Evolutionary conservation across 37 sponge, comb jelly and placozoan species (phyloP).

Genomic region (Beroe ovata): DNA sequence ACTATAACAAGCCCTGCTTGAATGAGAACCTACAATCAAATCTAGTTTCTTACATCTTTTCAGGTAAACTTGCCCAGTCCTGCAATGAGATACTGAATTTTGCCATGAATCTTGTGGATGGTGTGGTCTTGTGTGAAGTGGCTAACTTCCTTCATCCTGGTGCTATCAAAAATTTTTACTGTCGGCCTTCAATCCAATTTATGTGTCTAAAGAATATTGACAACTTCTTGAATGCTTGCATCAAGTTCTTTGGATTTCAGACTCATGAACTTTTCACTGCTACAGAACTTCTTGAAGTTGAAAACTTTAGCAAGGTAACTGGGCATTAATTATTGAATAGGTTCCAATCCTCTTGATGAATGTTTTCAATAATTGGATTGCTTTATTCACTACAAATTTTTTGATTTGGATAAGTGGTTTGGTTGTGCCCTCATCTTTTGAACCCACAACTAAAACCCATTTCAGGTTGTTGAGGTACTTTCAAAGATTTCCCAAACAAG

Average conservation of each 20-base stretch:
- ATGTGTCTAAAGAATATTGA: conserved; percentile 58
- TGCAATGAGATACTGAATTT: not conserved
- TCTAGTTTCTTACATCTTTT: not conserved
- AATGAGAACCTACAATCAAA: not conserved
- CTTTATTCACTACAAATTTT: too few relatives aligned
- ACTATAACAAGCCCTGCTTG: not conserved
- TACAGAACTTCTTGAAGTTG: conserved; percentile 50
- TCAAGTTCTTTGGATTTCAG: conserved; percentile 65
- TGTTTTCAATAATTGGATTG: too few relatives aligned
- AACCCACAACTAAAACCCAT: too few relatives aligned
- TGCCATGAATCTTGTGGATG: conserved; percentile 50
- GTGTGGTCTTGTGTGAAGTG: conserved; percentile 48
- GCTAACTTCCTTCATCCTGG: conserved; percentile 55
- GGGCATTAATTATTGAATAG: too few relatives aligned
- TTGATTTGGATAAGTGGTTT: too few relatives aligned
- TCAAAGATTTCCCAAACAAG: conserved; percentile 15
- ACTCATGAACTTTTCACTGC: conserved; percentile 47
- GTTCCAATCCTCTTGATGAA: too few relatives aligned
- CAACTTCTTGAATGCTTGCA: conserved; percentile 37
- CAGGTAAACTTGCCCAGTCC: conserved; percentile 36
- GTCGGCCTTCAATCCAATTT: conserved; percentile 1
- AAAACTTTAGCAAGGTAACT: conserved; percentile 64
- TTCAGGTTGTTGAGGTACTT: conserved; percentile 59
- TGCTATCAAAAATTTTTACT: conserved; percentile 1
- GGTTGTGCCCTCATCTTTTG: too few relatives aligned